Evolutionary conservation across 1,140 invertebrate genomes (phyloP).

Genomic region (Manduca sexta): DNA sequence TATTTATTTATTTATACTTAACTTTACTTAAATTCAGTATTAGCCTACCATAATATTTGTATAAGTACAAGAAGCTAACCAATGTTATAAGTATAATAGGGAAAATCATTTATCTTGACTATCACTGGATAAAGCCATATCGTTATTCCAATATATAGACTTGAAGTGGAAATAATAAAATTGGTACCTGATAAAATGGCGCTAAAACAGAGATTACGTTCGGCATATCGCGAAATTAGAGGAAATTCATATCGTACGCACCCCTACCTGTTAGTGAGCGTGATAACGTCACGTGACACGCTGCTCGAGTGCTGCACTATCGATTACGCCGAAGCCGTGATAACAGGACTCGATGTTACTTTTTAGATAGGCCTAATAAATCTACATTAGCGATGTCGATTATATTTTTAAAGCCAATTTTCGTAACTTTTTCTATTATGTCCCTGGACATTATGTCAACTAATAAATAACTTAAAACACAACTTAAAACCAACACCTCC

Average conservation of each 20-base stretch:
- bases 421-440: too few relatives aligned
- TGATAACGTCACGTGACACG: background rate
- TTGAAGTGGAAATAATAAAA: conserved; percentile 4
- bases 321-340: conserved; percentile 13
- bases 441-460: too few relatives aligned
- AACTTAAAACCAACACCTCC: too few relatives aligned
- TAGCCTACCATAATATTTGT: too few relatives aligned
- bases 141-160: background rate
- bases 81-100: too few relatives aligned
- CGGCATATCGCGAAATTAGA: background rate
- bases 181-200: background rate
- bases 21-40: too few relatives aligned
- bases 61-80: too few relatives aligned
- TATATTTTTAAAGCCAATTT: too few relatives aligned
- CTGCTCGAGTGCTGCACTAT: conserved; percentile 19
- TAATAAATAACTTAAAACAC: too few relatives aligned
- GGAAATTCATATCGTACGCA: background rate
- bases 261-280: background rate
- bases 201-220: background rate
- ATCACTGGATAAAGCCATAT: background rate
- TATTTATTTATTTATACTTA: too few relatives aligned
- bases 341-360: conserved; percentile 2
- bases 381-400: too few relatives aligned
- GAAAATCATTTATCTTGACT: too few relatives aligned
- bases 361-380: background rate